Evolutionary conservation across 2,888 invertebrate genomes (phyloP).

Genomic region (Pterostichus niger): DNA sequence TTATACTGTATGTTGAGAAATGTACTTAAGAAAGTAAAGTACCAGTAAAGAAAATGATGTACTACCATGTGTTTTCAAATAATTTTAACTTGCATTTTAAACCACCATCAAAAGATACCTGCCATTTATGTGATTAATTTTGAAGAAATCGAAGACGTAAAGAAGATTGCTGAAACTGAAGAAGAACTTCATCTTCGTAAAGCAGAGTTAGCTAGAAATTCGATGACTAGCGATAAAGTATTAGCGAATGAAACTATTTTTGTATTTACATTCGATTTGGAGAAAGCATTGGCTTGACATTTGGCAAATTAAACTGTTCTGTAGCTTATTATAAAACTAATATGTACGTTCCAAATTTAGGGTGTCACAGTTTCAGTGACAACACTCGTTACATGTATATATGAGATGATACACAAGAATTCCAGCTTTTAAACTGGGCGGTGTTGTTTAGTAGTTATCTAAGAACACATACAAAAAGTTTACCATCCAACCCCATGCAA

Average conservation of each 20-base stretch:
- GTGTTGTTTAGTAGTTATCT: too few species aligned
- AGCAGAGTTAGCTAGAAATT: conserved; percentile 7
- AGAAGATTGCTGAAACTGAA: not conserved
- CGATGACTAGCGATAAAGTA: not conserved
- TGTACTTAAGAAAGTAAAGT: not conserved
- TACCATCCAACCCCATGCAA: too few species aligned
- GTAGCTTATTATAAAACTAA: conserved; percentile 26
- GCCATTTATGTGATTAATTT: conserved; percentile 1
- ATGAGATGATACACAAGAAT: conserved; percentile 5
- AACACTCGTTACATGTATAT: conserved; percentile 10
- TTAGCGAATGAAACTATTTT: not conserved
- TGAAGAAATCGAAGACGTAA: not conserved
- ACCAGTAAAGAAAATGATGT: conserved; percentile 2
- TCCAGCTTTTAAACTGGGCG: too few species aligned
- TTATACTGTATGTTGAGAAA: not conserved
- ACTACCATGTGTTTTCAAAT: conserved; percentile 5
- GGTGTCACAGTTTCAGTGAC: conserved; percentile 1
- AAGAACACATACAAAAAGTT: too few species aligned
- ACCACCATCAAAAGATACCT: not conserved
- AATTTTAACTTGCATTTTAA: conserved; percentile 18
- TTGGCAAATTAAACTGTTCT: not conserved
- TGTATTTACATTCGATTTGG: conserved; percentile 18
- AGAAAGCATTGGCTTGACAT: conserved; percentile 30
- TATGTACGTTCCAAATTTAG: conserved; percentile 21
- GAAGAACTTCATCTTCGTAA: conserved; percentile 12